Percentiles rank a stretch among this genome's conserved stretches.
phyloP scores from a whole-genome alignment of 2,888 invertebrate genomes.

The Eueremaeus valkanovi region DNA sequence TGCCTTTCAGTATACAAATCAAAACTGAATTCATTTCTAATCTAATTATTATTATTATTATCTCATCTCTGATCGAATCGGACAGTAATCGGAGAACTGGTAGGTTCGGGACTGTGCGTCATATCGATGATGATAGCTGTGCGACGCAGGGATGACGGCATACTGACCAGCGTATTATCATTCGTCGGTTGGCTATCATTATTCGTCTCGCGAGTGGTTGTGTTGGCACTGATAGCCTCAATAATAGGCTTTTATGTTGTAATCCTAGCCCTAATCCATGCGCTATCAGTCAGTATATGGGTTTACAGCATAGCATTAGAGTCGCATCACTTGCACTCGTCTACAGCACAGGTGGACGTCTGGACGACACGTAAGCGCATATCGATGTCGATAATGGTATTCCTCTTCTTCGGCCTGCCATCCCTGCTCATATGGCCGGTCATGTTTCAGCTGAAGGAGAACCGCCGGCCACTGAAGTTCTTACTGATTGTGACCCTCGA shows the following conservation, averaged over 20 bases:
- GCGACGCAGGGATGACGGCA: slow-evolving; percentile 47
- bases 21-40: too few species aligned
- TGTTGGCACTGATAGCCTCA: slow-evolving; percentile 45
- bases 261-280: slow-evolving; percentile 44
- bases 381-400: slow-evolving; percentile 42
- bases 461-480: slow-evolving; percentile 45
- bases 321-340: slow-evolving; percentile 39
- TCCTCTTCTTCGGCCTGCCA: slow-evolving; percentile 47
- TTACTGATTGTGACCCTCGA: slow-evolving; percentile 44
- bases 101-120: slow-evolving; percentile 45
- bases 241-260: slow-evolving; percentile 44
- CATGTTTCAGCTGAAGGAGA: slow-evolving; percentile 43
- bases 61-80: too few species aligned
- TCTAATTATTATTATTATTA: too few species aligned
- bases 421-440: slow-evolving; percentile 48
- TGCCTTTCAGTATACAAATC: too few species aligned
- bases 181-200: slow-evolving; percentile 44
- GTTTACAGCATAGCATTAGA: slow-evolving; percentile 44
- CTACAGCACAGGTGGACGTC: not conserved
- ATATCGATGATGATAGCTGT: slow-evolving; percentile 47
- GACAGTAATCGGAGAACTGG: slow-evolving; percentile 46
- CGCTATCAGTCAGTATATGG: slow-evolving; percentile 44
- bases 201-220: slow-evolving; percentile 45
- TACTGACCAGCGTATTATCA: slow-evolving; percentile 44
- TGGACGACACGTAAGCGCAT: slow-evolving; percentile 29